Evolutionary conservation across 2,113 vertebrate genomes (phyloP).

Genomic region (Loxodonta africana): DNA sequence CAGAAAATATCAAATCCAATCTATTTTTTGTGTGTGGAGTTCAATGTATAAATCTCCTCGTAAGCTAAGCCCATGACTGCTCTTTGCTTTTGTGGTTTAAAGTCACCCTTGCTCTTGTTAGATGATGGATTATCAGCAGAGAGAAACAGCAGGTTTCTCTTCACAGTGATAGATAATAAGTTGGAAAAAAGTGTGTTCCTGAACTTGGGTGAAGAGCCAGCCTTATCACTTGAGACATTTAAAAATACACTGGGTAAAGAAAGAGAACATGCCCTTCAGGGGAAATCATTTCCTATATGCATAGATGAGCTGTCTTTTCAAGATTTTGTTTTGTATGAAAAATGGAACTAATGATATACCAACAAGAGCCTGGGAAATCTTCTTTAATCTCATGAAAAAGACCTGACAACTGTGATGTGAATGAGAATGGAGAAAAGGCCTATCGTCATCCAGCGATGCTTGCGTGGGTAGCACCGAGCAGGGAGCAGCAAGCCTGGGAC

Average conservation of each 20-base stretch:
- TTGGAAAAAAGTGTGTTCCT: slow-evolving; percentile 54
- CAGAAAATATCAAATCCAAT: slow-evolving; percentile 34
- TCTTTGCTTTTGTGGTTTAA: slow-evolving; percentile 73
- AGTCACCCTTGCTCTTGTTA: slow-evolving; percentile 61
- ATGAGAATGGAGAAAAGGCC: background rate
- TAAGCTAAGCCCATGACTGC: background rate
- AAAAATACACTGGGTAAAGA: slow-evolving; percentile 75
- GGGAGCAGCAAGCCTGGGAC: no score
- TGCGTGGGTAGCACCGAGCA: background rate
- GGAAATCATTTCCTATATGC: slow-evolving; percentile 64
- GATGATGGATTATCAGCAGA: slow-evolving; percentile 70
- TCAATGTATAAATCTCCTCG: slow-evolving; percentile 70
- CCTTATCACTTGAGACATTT: slow-evolving; percentile 52
- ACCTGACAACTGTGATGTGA: background rate
- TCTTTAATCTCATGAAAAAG: slow-evolving; percentile 37
- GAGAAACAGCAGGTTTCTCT: slow-evolving; percentile 68
- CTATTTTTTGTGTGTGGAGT: slow-evolving; percentile 12
- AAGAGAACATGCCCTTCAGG: slow-evolving; percentile 70
- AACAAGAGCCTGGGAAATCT: slow-evolving; percentile 41
- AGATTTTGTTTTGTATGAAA: slow-evolving; percentile 62
- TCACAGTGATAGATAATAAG: slow-evolving; percentile 74
- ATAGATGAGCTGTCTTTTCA: slow-evolving; percentile 79
- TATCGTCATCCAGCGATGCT: background rate
- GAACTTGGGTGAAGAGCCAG: slow-evolving; percentile 72
- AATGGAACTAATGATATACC: slow-evolving; percentile 70